Evolutionary conservation across 1,140 invertebrate species (phyloP), one percentile per base, ranked within the genome.

Genomic region (Macrobrachium rosenbergii): DNA sequence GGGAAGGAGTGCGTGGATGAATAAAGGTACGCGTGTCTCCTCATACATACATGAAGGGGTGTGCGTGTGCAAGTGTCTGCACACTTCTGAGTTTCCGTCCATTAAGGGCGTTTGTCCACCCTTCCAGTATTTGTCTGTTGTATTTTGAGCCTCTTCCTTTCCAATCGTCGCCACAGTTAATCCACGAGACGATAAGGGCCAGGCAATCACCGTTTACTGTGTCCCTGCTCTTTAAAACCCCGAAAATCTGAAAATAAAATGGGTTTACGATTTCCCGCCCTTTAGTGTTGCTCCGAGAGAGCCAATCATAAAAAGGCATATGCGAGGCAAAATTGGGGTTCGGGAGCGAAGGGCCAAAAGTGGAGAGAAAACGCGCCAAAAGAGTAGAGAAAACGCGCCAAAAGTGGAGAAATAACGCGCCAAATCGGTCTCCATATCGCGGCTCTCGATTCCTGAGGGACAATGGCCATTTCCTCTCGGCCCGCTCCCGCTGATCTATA

Each of bases 401-500:
- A 52, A 52, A 52, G 52, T 52, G 52, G 52, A 52, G 52, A 52
- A 52, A 52, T 52, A 52, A 52, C 52, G 28, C 60, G 73, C 82
- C 82, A 84, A 77, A 64, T 63, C 82, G 59, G 82, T 75, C 72
- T 77, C 77, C 73, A 62, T 63, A 78, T 84, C 73, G 60, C 64
- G 72, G 59, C 28, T 62, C n/a, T 72, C 60, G 82, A 76, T 58
- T 60, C 82, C 37, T 72, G 28, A 43, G 73, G 82, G 73, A 84
- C 82, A 78, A 84, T 84, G 73, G 82, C 82, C 64, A 84, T 75
- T 84, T 84, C 82, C 82, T 84, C 82, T 52, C 59, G 19, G 52
- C 19, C 60, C 60, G 59, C 58, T n/a, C 59, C 82, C 60, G 59
- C 82, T 73, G 82, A 72, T 64, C 82, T 84, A 84, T 84, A 84